Base-by-base conservation (phyloP, 1,140 invertebrate species). In the Antheraea pernyi region DNA sequence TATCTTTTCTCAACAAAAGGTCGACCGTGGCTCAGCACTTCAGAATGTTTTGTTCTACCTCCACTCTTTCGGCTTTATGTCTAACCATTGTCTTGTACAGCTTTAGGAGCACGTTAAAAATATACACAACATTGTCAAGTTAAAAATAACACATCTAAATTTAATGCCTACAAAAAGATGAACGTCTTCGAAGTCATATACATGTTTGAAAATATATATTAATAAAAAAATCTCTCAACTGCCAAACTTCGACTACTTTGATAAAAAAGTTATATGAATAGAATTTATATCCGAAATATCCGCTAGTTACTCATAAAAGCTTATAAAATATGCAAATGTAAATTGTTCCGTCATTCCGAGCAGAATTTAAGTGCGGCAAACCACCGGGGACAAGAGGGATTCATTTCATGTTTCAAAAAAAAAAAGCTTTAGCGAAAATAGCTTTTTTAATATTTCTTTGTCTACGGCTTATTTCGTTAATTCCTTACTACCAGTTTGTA, bases 11-110 rank as follows among this genome's bases (percentile, higher is more conserved):
- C 74, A 79, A 88, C 84, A 88, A 88, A 83, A 71, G 80, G 70
- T 46, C 75, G 80, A 76, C 81, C 75, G 75, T 72, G 80, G 75
- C 77, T 78, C 72, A 71, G 77, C 82, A 80, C 84, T 86, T 81
- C 84, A 85, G 74, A 71, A 70, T 73, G 81, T 86, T 82, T 86
- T 88, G 85, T 88, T 83, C 80, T 75, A 72, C 69, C 69, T 72
- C 80, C 75, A 84, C 85, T 87, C 85, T 85, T 87, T 78, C 77
- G 75, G 76, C 74, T 80, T 85, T 85, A 83, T 85, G 80, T 85
- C 77, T 68, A 77, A 73, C 77, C 75, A 80, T 88, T 88, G 84
- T 88, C 81, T 84, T 71, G 60, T 53, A 53, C 61, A 64, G 72
- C 71, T 74, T 73, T 73, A 72, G 72, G 59, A 30, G 73, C 75